A percentile compares a stretch with the other conserved stretches of the same genome.
Evolutionary conservation across 2,113 vertebrate genomes (phyloP).

Genomic region (Ploceus nigricollis): DNA sequence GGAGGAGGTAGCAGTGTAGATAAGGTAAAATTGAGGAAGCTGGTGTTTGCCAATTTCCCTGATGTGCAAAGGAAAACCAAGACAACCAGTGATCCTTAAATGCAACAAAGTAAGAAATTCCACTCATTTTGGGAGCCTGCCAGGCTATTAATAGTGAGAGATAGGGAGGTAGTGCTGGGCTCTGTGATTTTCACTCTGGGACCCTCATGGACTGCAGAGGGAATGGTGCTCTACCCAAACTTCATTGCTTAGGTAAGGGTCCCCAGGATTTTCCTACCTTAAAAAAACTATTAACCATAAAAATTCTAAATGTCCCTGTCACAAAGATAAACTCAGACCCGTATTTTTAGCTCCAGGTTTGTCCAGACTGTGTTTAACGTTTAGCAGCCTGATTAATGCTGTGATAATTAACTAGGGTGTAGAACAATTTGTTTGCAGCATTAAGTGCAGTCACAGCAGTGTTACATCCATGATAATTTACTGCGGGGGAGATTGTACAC

Average conservation of each 20-base stretch:
- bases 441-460: neutral
- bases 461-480: conserved; percentile 39
- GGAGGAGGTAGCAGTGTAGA: neutral
- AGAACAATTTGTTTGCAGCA: conserved; percentile 45
- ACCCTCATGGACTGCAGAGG: fast-evolving
- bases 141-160: neutral
- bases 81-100: neutral
- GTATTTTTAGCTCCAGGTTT: neutral
- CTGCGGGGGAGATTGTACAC: neutral
- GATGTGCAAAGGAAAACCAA: neutral
- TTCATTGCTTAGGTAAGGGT: fast-evolving
- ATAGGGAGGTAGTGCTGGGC: neutral
- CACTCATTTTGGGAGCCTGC: neutral
- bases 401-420: conserved; percentile 51
- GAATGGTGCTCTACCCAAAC: neutral
- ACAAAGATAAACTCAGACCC: neutral
- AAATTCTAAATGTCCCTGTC: neutral
- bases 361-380: neutral
- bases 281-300: neutral
- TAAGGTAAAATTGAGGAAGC: neutral
- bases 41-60: fast-evolving
- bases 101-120: neutral
- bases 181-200: neutral
- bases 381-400: conserved; percentile 62
- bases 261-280: neutral